phyloP scores from a whole-genome alignment of 1,140 invertebrate species.

The Agraylea sexmaculata region DNA sequence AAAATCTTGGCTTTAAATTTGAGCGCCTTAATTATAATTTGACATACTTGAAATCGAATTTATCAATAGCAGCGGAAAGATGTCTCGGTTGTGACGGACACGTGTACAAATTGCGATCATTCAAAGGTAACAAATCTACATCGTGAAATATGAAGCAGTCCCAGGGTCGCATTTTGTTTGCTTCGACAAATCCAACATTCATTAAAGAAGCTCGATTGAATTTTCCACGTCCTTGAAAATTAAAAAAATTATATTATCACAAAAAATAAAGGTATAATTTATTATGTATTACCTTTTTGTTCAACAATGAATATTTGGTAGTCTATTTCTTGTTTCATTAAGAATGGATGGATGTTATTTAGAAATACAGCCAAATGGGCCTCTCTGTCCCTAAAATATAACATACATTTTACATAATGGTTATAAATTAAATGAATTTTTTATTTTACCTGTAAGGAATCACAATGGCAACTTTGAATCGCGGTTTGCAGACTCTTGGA shows the following conservation, averaged over 20 bases:
- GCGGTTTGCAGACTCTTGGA: conserved; percentile 63
- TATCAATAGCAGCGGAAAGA: conserved; percentile 90
- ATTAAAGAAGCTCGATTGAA: conserved; percentile 91
- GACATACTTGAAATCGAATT: conserved; percentile 40
- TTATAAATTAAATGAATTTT: conserved; percentile 1
- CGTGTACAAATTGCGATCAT: conserved; percentile 84
- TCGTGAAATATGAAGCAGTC: conserved; percentile 95
- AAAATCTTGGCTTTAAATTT: neutral
- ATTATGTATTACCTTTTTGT: conserved; percentile 49
- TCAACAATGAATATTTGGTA: conserved; percentile 95
- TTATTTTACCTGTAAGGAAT: conserved; percentile 57
- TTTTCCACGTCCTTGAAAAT: conserved; percentile 42
- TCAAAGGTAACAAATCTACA: conserved; percentile 85
- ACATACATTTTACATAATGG: conserved; percentile 4
- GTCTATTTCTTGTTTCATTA: conserved; percentile 81
- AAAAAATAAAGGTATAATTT: neutral
- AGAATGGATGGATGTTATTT: conserved; percentile 81
- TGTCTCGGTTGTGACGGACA: conserved; percentile 85
- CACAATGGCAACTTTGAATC: conserved; percentile 75
- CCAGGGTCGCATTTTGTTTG: conserved; percentile 60
- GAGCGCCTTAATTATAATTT: neutral
- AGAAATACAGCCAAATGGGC: conserved; percentile 74
- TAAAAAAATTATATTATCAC: conserved; percentile 19
- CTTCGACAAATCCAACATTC: conserved; percentile 90
- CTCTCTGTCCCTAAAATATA: conserved; percentile 56